phyloP scores from a whole-genome alignment of 64 coral and sea anemone genomes.

The Montipora cactus region DNA sequence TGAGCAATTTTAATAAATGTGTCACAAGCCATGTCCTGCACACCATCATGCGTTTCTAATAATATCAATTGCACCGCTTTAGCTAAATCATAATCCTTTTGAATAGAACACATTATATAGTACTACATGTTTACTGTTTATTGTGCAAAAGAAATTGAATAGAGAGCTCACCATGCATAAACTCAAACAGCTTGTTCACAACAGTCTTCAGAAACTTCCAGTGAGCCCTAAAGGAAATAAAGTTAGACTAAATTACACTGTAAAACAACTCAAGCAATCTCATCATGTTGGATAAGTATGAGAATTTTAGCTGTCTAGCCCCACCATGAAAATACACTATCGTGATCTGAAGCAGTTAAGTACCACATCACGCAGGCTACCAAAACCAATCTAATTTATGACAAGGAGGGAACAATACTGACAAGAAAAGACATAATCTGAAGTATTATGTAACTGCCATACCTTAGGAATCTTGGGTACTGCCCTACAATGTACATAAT shows the following conservation, averaged over 20 bases:
- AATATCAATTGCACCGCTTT: slow-evolving; percentile 2
- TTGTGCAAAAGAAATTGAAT: too few species aligned
- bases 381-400: neutral
- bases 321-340: too few species aligned
- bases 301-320: too few species aligned
- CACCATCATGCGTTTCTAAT: slow-evolving; percentile 99
- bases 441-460: neutral
- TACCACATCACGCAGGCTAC: too few species aligned
- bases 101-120: neutral
- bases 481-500: slow-evolving; percentile 99
- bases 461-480: slow-evolving; percentile 97
- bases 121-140: too few species aligned
- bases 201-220: slow-evolving; percentile 99
- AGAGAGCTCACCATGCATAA: slow-evolving; percentile 91
- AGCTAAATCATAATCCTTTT: neutral
- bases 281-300: too few species aligned
- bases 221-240: slow-evolving; percentile 72
- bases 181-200: slow-evolving; percentile 99
- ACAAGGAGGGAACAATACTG: neutral
- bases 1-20: slow-evolving; percentile 99
- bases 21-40: slow-evolving; percentile 99
- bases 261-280: neutral
- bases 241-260: neutral
- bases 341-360: too few species aligned
- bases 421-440: too few species aligned